Percentiles rank a stretch among this genome's conserved stretches.
Conservation (phyloP, 2,888 invertebrate genomes). For the Tribolium freemani region DNA sequence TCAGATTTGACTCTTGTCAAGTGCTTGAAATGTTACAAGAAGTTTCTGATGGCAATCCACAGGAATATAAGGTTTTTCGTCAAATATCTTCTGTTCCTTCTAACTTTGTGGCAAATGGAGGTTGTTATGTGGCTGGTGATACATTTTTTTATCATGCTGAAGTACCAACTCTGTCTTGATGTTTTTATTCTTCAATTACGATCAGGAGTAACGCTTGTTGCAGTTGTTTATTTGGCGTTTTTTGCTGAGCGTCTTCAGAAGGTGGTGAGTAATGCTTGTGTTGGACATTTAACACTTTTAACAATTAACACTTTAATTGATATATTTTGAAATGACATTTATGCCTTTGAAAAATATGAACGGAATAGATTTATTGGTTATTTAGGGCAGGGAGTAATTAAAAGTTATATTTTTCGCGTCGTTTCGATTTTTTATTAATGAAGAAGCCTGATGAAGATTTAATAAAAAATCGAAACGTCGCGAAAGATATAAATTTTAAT, state of each 20-base stretch:
- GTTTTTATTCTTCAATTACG: conserved; percentile 1
- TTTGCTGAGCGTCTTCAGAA: not conserved
- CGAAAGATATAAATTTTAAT: no score
- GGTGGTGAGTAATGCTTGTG: not conserved
- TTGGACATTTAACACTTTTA: not conserved
- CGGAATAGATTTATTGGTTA: no score
- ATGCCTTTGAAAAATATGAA: no score
- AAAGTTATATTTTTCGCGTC: no score
- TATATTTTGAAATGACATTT: no score
- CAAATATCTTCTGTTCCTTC: not conserved
- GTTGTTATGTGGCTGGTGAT: not conserved
- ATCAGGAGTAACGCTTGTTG: not conserved
- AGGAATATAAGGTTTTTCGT: not conserved
- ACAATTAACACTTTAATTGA: no score
- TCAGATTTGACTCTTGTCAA: not conserved
- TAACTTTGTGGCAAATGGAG: not conserved
- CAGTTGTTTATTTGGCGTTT: not conserved
- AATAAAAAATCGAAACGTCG: no score
- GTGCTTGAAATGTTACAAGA: not conserved
- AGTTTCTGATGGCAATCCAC: not conserved
- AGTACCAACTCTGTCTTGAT: not conserved
- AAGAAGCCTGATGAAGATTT: no score
- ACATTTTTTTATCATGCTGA: not conserved
- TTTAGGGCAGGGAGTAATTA: no score
- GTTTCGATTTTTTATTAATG: no score